Evolutionary conservation across 1,140 invertebrate genomes (phyloP).

Genomic region (Drosophila nikananu): DNA sequence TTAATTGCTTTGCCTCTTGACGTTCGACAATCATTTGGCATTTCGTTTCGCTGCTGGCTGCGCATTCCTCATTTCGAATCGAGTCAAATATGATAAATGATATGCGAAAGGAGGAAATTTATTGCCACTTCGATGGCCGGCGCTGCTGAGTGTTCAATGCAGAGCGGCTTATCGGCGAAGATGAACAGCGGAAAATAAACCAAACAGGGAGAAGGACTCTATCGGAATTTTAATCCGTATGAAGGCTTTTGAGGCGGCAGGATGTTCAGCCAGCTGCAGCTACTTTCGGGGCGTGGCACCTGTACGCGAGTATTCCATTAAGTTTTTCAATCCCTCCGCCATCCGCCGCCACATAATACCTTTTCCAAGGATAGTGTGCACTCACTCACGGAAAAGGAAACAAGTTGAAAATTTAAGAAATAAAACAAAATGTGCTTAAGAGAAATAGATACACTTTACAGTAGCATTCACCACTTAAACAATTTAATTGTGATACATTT

Average conservation of each 20-base stretch:
- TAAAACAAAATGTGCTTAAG: no score
- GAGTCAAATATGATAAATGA: constrained; percentile 54
- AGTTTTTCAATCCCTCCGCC: constrained; percentile 8
- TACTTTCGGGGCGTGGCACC: constrained; percentile 31
- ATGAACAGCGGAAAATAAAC: constrained; percentile 14
- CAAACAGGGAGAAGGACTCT: constrained; percentile 19
- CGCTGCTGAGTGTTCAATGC: constrained; percentile 17
- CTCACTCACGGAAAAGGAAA: background rate
- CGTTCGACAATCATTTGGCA: constrained; percentile 37
- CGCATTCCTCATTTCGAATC: constrained; percentile 37
- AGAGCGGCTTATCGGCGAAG: constrained; percentile 33
- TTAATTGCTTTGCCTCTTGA: constrained; percentile 50
- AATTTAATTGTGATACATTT: background rate
- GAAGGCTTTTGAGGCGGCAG: constrained; percentile 8
- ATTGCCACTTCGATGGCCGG: constrained; percentile 37
- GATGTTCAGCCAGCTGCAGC: constrained; percentile 45
- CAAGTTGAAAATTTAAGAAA: background rate
- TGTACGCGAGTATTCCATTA: constrained; percentile 57
- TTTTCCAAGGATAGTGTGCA: background rate
- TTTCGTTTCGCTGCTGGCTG: constrained; percentile 26
- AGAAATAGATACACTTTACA: no score
- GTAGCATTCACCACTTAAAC: no score
- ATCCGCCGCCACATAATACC: background rate
- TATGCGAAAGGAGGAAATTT: constrained; percentile 45
- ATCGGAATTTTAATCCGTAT: constrained; percentile 45